These are phyloP conservation scores for Zygogramma bicolorata DNA, from an alignment of 2,888 invertebrate species.

Conservation along the genomic window DNA sequence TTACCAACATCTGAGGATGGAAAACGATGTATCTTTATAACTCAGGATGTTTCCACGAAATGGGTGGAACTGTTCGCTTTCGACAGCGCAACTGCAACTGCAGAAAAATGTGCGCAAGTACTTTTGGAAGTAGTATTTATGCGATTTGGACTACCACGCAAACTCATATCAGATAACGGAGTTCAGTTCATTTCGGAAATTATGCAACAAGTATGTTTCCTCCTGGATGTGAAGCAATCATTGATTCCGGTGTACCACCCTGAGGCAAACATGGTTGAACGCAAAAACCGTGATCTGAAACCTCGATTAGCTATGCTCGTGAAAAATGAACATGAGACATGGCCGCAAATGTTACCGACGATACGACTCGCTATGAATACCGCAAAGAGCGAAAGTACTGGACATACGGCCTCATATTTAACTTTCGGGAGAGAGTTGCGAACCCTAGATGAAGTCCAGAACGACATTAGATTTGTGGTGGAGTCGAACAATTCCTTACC, in stretches of 20 bases:
- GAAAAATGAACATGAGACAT: slow-evolving; percentile 49
- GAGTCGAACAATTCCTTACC: background rate
- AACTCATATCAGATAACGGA: background rate
- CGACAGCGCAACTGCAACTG: background rate
- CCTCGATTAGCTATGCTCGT: slow-evolving; percentile 15
- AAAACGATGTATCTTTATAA: background rate
- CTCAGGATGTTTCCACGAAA: background rate
- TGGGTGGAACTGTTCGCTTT: slow-evolving; percentile 12
- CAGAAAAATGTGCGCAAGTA: background rate
- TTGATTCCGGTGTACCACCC: slow-evolving; percentile 44
- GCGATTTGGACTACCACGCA: background rate
- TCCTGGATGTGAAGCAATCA: background rate
- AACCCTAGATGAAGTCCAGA: background rate
- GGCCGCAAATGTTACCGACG: no score
- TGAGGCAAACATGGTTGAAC: slow-evolving; percentile 42
- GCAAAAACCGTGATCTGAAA: slow-evolving; percentile 56
- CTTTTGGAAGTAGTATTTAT: background rate
- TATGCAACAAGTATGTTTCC: slow-evolving; percentile 14
- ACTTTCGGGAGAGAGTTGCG: no score
- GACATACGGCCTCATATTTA: no score
- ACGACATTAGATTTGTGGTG: background rate
- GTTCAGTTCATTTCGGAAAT: background rate
- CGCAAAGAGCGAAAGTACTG: no score
- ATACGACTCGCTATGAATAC: no score
- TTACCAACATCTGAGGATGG: background rate